phyloP scores from a whole-genome alignment of 1,140 invertebrate species.

The Eufriesea mexicana region DNA sequence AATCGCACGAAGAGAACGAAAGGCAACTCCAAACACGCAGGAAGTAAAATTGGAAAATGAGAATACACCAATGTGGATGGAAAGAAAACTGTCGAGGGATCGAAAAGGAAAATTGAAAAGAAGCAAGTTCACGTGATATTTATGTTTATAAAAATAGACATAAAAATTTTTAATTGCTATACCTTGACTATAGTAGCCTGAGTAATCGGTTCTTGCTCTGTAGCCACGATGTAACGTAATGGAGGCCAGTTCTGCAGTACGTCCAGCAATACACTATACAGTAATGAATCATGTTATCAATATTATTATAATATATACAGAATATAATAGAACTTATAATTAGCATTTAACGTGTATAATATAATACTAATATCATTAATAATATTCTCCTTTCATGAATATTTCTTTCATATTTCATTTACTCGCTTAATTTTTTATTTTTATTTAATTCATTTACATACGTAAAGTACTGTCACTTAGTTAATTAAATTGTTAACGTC shows the following conservation, averaged over 20 bases:
- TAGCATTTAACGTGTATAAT: too few relatives aligned
- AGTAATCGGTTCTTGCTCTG: conserved; percentile 81
- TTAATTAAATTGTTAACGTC: too few relatives aligned
- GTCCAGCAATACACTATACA: conserved; percentile 57
- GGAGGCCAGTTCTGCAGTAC: conserved; percentile 76
- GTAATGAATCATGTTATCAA: not conserved
- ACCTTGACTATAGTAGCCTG: conserved; percentile 83
- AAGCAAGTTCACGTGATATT: not conserved
- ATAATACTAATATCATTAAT: too few relatives aligned
- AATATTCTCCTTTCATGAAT: too few relatives aligned
- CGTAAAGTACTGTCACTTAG: too few relatives aligned
- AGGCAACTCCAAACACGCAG: not conserved
- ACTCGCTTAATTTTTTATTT: too few relatives aligned
- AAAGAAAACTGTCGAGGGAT: not conserved
- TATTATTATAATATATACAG: not conserved
- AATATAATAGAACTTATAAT: too few relatives aligned
- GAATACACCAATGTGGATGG: not conserved
- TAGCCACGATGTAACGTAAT: conserved; percentile 82
- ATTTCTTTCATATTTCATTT: too few relatives aligned
- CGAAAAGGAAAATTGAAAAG: not conserved
- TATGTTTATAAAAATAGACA: not conserved
- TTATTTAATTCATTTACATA: too few relatives aligned
- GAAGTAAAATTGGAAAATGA: not conserved
- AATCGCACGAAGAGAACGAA: not conserved
- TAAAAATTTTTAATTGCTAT: not conserved